Conservation (phyloP, 2,888 invertebrate species). For the Brachycybe producta region DNA sequence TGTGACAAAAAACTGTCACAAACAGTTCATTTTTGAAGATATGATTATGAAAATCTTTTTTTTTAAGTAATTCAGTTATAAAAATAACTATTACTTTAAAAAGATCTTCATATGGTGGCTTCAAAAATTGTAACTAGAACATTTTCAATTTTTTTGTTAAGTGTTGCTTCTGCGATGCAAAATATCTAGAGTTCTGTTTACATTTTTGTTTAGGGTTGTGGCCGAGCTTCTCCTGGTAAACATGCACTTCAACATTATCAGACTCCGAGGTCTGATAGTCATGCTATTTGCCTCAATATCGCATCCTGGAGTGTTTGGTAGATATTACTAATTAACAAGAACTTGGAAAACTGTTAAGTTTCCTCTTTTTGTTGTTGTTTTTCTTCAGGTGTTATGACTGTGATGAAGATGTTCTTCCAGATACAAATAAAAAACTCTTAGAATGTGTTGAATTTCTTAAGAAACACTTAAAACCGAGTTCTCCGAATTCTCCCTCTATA, state of each 20-base stretch:
- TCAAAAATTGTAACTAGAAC: too few species aligned
- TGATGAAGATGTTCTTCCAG: constrained; percentile 46
- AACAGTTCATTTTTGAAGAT: too few species aligned
- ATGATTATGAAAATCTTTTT: neutral
- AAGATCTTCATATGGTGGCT: too few species aligned
- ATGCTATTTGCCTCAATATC: constrained; percentile 57
- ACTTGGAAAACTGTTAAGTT: neutral
- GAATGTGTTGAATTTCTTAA: constrained; percentile 62
- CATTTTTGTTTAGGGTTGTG: constrained; percentile 46
- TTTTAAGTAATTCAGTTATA: too few species aligned
- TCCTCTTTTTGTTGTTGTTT: constrained; percentile 13
- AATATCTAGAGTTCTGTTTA: too few species aligned
- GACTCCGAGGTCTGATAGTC: constrained; percentile 60
- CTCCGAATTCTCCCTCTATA: too few species aligned
- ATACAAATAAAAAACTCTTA: constrained; percentile 47
- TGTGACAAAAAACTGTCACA: too few species aligned
- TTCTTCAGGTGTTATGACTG: constrained; percentile 53
- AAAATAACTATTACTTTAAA: too few species aligned
- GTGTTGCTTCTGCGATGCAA: too few species aligned
- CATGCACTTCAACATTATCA: constrained; percentile 62
- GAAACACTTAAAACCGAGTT: constrained; percentile 39
- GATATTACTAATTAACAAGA: neutral
- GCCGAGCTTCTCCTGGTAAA: constrained; percentile 45
- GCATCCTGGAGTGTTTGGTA: constrained; percentile 54
- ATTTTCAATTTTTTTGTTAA: too few species aligned